Evolutionary conservation across 2,113 vertebrate species (phyloP).

Genomic region (Limnothrissa miodon): DNA sequence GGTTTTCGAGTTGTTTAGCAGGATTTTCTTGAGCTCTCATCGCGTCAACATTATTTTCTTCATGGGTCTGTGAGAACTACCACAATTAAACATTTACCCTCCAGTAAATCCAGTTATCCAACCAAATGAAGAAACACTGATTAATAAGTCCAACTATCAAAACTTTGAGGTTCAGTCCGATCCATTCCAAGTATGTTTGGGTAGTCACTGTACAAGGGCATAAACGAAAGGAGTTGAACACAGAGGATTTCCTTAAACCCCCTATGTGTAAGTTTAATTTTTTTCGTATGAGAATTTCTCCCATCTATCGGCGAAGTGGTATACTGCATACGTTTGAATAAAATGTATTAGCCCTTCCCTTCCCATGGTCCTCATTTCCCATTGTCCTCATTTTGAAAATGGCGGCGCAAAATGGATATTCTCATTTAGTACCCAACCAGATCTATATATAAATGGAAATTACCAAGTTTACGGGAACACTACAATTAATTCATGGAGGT

Average conservation of each 20-base stretch:
- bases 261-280: too few relatives aligned
- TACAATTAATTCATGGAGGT: too few relatives aligned
- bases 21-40: not conserved
- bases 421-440: too few relatives aligned
- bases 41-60: not conserved
- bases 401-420: too few relatives aligned
- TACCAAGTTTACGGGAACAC: too few relatives aligned
- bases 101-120: not conserved
- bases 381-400: too few relatives aligned
- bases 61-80: not conserved
- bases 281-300: too few relatives aligned
- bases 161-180: not conserved
- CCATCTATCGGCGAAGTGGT: too few relatives aligned
- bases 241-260: conserved; percentile 10
- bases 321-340: too few relatives aligned
- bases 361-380: too few relatives aligned
- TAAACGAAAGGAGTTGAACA: not conserved
- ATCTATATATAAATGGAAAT: too few relatives aligned
- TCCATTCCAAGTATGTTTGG: not conserved
- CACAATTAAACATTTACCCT: not conserved
- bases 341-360: too few relatives aligned
- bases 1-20: not conserved
- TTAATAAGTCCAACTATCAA: not conserved
- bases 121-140: not conserved
- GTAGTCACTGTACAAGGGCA: not conserved